Base-by-base conservation (phyloP, 2,888 invertebrate genomes). In the Acanthopleura granulata region DNA sequence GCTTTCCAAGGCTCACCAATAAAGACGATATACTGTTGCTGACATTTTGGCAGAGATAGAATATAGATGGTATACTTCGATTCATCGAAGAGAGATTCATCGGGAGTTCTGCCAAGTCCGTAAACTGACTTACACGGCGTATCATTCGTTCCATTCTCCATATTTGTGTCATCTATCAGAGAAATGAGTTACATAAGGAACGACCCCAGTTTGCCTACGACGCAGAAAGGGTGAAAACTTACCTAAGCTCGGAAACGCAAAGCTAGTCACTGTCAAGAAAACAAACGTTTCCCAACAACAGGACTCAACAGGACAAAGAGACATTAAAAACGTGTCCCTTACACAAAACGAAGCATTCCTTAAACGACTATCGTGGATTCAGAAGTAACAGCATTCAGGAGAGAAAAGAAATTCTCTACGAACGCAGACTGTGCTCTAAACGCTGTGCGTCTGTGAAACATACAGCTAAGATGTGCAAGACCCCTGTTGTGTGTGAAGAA, bases 41-140 rank as follows among this genome's bases (percentile, higher is more conserved):
- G 80, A 80, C 40, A 51, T 79, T 15, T 62, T 77, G 0, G 49
- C 72, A 12, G 78, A 80, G 69, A 71, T 77, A 27, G 73, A 76
- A 25, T 73, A 16, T n/a, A 76, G 25, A 22, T 78, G 49, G 61
- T 73, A 14, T 76, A 78, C 72, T 77, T 75, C 27, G 73, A 78
- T 71, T 75, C 76, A 25, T 76, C n/a, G n/a, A n/a, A n/a, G n/a
- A n/a, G n/a, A n/a, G n/a, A n/a, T n/a, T n/a, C 77, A 14, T 40
- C 57, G n/a, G 77, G 80, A 22, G 66, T 80, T 12, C 72, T 49
- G 15, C 74, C 69, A 16, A 77, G 75, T 76, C 9, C 16, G 30
- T 0, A 80, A 80, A 51, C 70, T 79, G 12, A 75, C 80, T 40
- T 49, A 49, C 29, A 73, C 72, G 22, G 50, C 4, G 76, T 75